These are phyloP conservation scores for Erynnis tages DNA, from an alignment of 2,888 invertebrate genomes.

Conservation along the genomic window DNA sequence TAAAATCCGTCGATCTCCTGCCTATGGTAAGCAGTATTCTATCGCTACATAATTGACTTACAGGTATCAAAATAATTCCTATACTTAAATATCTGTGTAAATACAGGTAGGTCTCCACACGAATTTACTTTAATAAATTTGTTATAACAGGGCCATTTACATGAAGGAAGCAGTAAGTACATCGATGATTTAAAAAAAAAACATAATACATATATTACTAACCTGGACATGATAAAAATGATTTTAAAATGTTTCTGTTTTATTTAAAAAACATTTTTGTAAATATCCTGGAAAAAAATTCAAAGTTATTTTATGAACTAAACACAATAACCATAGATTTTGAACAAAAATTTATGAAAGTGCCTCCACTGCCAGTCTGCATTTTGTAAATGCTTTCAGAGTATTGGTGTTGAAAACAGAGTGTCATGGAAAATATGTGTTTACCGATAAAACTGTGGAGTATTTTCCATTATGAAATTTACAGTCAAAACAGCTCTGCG, in stretches of 20 bases:
- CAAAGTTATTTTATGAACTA: background rate
- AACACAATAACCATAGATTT: background rate
- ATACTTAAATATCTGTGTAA: too few species aligned
- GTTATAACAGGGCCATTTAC: too few species aligned
- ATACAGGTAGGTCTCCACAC: too few species aligned
- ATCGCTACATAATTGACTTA: too few species aligned
- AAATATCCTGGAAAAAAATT: background rate
- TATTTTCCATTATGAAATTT: slow-evolving; percentile 2
- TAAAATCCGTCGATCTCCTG: too few species aligned
- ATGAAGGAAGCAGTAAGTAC: too few species aligned
- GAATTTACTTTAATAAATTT: too few species aligned
- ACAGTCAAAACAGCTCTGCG: background rate
- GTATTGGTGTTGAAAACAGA: slow-evolving; percentile 11
- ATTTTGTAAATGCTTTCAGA: slow-evolving; percentile 12
- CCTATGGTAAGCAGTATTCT: too few species aligned
- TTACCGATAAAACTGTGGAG: background rate
- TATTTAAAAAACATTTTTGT: background rate
- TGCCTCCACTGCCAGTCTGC: background rate
- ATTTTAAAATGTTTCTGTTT: background rate
- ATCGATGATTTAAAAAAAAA: too few species aligned
- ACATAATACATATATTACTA: too few species aligned
- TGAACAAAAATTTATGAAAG: background rate
- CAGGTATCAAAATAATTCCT: too few species aligned
- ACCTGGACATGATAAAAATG: too few species aligned
- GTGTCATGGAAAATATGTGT: slow-evolving; percentile 4